A percentile compares a stretch with the other conserved stretches of the same genome.
Evolutionary conservation across 2,888 invertebrate species (phyloP).

Genomic region (Odontocolon sp.): DNA sequence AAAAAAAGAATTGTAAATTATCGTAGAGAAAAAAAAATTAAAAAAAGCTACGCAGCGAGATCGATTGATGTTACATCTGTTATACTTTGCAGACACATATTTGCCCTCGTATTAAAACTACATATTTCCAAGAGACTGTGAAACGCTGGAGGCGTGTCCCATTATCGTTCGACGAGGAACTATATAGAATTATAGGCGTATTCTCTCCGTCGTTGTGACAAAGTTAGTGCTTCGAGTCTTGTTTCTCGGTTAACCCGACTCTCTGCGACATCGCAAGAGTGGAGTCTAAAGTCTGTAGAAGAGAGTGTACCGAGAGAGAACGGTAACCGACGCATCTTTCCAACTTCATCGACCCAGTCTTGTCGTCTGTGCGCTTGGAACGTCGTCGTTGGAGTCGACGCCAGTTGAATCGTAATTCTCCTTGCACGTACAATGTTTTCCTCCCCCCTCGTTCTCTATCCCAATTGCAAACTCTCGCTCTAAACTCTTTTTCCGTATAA

Average conservation of each 20-base stretch:
- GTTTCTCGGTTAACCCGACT: slow-evolving; percentile 59
- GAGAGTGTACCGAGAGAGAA: slow-evolving; percentile 32
- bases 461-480: slow-evolving; percentile 37
- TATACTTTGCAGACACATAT: not conserved
- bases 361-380: not conserved
- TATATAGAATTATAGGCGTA: slow-evolving; percentile 17
- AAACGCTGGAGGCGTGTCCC: slow-evolving; percentile 34
- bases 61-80: too few relatives aligned
- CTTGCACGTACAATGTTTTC: not conserved
- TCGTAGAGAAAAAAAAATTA: not conserved
- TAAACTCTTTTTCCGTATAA: slow-evolving; percentile 24
- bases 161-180: slow-evolving; percentile 13
- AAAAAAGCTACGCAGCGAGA: too few relatives aligned
- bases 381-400: slow-evolving; percentile 21
- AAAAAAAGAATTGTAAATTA: not conserved
- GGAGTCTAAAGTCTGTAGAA: slow-evolving; percentile 46
- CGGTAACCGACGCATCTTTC: slow-evolving; percentile 43
- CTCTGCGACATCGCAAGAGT: slow-evolving; percentile 46
- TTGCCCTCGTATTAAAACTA: slow-evolving; percentile 34
- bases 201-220: slow-evolving; percentile 51
- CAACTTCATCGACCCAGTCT: slow-evolving; percentile 8
- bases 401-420: slow-evolving; percentile 50
- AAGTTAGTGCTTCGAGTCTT: slow-evolving; percentile 59
- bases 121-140: too few relatives aligned
- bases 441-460: slow-evolving; percentile 12